Percentiles rank a stretch among this genome's conserved stretches.
Evolutionary conservation across 2,888 invertebrate genomes (phyloP).

Genomic region (Orthosia incerta): DNA sequence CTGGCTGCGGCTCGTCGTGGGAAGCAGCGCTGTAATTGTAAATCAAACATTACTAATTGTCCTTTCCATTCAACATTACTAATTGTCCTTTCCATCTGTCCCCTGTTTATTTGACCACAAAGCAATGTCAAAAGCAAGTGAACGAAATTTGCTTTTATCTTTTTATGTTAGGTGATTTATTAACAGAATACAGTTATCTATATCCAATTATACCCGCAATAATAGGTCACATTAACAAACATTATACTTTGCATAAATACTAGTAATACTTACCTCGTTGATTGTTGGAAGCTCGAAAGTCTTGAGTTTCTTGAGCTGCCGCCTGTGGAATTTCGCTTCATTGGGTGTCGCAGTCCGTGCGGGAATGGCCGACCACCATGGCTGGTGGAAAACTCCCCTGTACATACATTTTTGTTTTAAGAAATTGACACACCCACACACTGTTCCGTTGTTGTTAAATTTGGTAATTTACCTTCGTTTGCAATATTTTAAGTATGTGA

Average conservation of each 20-base stretch:
- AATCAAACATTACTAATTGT: constrained; percentile 6
- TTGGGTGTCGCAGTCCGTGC: constrained; percentile 69
- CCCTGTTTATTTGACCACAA: neutral
- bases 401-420: neutral
- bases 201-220: neutral
- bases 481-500: no score
- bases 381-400: constrained; percentile 53
- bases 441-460: no score
- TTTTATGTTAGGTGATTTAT: neutral
- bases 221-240: neutral
- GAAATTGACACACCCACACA: no score
- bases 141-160: neutral
- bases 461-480: no score
- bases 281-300: constrained; percentile 82
- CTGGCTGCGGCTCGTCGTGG: constrained; percentile 78
- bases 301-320: constrained; percentile 82
- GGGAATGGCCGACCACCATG: constrained; percentile 63
- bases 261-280: constrained; percentile 75
- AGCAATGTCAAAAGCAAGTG: neutral
- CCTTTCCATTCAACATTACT: neutral
- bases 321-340: constrained; percentile 78
- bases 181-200: neutral
- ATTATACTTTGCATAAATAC: neutral
- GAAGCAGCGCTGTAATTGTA: constrained; percentile 76
- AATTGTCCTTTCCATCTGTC: neutral